These are phyloP conservation scores for Ooceraea biroi DNA, from an alignment of 1,140 invertebrate species.

Conservation along the genomic window DNA sequence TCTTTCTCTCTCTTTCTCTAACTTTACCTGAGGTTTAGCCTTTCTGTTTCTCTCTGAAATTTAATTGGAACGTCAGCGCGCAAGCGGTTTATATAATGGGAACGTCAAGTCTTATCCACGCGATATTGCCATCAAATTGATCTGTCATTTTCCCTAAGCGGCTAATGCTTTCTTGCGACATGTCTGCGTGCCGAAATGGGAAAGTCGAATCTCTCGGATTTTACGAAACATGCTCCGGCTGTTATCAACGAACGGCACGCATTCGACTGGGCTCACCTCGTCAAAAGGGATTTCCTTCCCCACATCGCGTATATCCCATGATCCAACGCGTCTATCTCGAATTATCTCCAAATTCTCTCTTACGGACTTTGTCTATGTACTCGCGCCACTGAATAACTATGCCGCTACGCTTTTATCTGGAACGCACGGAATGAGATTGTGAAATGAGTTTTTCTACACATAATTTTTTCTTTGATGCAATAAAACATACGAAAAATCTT, in stretches of 20 bases:
- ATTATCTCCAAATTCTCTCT: constrained; percentile 75
- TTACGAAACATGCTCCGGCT: constrained; percentile 72
- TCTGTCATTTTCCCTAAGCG: constrained; percentile 58
- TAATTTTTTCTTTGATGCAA: background rate
- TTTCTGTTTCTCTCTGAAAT: background rate
- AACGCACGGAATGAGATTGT: background rate
- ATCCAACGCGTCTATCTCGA: constrained; percentile 74
- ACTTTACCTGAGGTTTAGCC: constrained; percentile 5
- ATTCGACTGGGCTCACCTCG: constrained; percentile 76
- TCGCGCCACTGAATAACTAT: constrained; percentile 16
- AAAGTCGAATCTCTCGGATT: constrained; percentile 76
- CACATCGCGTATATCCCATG: constrained; percentile 70
- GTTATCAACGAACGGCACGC: constrained; percentile 78
- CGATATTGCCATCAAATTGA: constrained; percentile 53
- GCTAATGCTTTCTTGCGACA: constrained; percentile 63
- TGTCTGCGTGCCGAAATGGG: constrained; percentile 68
- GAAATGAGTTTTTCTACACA: background rate
- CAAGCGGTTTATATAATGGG: constrained; percentile 4
- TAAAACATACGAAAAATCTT: background rate
- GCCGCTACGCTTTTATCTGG: constrained; percentile 11
- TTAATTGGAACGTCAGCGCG: constrained; percentile 27
- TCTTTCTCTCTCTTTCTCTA: background rate
- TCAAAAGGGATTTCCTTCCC: constrained; percentile 75
- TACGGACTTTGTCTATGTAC: constrained; percentile 57
- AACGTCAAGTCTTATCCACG: constrained; percentile 36